Percentiles rank a stretch among this genome's conserved stretches.
phyloP scores from a whole-genome alignment of 2,888 invertebrate species.

The Prosopocoilus inquinatus region DNA sequence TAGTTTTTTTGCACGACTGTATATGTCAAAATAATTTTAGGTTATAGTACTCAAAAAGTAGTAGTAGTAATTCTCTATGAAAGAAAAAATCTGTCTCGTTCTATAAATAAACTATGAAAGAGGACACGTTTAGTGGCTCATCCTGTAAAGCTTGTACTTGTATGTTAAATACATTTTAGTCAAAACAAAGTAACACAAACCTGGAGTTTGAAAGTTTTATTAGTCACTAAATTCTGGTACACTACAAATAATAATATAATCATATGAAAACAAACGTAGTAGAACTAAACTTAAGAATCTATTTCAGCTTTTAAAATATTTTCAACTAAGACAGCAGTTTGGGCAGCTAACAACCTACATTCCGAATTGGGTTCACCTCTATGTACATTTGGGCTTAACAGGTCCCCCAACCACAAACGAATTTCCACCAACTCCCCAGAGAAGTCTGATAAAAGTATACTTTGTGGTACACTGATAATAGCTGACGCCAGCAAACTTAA shows the following conservation, averaged over 20 bases:
- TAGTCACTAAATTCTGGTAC: neutral
- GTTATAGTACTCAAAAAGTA: no score
- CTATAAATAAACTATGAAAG: no score
- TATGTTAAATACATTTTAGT: no score
- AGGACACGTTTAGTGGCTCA: no score
- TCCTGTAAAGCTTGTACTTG: no score
- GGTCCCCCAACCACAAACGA: slow-evolving; percentile 64
- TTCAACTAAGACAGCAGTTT: slow-evolving; percentile 60
- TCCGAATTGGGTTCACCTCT: slow-evolving; percentile 65
- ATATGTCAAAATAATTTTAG: no score
- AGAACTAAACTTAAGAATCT: neutral
- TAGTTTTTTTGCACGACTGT: no score
- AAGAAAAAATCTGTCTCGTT: no score
- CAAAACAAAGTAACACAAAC: no score
- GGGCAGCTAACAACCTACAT: slow-evolving; percentile 61
- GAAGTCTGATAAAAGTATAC: slow-evolving; percentile 60
- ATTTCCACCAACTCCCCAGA: slow-evolving; percentile 63
- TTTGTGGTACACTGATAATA: slow-evolving; percentile 60
- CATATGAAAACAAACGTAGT: neutral
- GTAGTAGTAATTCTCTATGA: no score
- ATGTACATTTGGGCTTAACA: slow-evolving; percentile 56
- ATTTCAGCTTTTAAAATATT: slow-evolving; percentile 46
- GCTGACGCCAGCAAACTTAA: slow-evolving; percentile 68
- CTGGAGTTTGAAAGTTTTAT: neutral
- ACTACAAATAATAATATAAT: neutral